Evolutionary conservation across 35 echinoderm and acorn worm genomes (phyloP).

Genomic region (Stichopus chloronotus): DNA sequence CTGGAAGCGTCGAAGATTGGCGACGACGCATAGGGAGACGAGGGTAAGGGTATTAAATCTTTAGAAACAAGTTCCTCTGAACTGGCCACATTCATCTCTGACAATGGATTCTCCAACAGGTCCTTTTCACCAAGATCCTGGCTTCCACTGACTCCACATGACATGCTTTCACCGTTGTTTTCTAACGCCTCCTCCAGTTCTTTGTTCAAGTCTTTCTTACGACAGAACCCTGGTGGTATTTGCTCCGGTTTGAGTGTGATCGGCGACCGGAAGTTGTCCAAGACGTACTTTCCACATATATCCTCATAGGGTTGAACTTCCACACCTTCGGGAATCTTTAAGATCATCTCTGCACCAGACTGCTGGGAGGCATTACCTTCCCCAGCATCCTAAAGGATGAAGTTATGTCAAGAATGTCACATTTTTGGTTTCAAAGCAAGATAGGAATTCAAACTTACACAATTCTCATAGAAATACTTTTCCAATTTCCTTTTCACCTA

Average conservation of each 20-base stretch:
- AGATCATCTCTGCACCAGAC: neutral
- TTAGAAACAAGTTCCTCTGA: neutral
- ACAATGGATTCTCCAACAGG: neutral
- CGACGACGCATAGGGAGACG: neutral
- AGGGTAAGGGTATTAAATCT: neutral
- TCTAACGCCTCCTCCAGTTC: conserved; percentile 15
- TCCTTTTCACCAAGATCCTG: neutral
- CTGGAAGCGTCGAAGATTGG: neutral
- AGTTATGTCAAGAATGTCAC: neutral
- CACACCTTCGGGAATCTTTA: conserved; percentile 28
- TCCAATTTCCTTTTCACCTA: too few species aligned
- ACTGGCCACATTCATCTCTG: neutral
- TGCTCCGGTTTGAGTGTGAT: conserved; percentile 63
- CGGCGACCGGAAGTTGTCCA: conserved; percentile 56
- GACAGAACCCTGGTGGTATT: conserved; percentile 9
- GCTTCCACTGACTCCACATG: neutral
- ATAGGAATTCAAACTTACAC: neutral
- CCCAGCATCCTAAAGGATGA: neutral
- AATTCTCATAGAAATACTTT: neutral
- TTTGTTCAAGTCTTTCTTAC: conserved; percentile 5
- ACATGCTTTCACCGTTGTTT: neutral
- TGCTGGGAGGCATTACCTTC: neutral
- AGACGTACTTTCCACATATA: conserved; percentile 62
- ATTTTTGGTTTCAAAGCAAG: neutral
- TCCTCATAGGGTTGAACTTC: conserved; percentile 67